These are phyloP conservation scores for Callorhinus ursinus DNA, from an alignment of 2,113 vertebrate genomes.

Conservation along the genomic window DNA sequence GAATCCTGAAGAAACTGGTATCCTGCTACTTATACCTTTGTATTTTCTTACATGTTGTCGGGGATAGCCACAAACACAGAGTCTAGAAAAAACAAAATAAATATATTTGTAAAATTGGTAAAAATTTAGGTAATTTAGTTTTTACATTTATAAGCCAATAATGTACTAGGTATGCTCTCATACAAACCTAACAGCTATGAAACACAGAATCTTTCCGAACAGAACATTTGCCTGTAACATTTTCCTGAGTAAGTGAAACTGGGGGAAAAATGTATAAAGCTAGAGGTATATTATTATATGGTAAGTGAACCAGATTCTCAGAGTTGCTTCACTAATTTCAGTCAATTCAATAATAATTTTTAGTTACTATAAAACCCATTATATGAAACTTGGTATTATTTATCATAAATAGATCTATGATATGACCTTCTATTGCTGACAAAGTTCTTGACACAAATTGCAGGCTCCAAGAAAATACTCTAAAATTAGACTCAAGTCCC, in stretches of 20 bases:
- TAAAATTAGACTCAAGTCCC: not conserved
- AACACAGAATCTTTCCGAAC: constrained; percentile 37
- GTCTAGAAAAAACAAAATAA: constrained; percentile 86
- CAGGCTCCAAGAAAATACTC: constrained; percentile 22
- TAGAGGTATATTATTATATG: not conserved
- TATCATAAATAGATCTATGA: not conserved
- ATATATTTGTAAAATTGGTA: constrained; percentile 49
- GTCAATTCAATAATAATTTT: constrained; percentile 5
- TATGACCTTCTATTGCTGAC: not conserved
- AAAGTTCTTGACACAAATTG: constrained; percentile 42
- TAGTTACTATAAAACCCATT: not conserved
- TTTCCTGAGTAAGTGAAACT: not conserved
- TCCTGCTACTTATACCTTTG: constrained; percentile 92
- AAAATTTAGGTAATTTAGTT: not conserved
- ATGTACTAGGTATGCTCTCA: not conserved
- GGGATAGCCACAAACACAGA: constrained; percentile 97
- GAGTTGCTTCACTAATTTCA: constrained; percentile 38
- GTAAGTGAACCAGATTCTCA: constrained; percentile 16
- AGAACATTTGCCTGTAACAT: not conserved
- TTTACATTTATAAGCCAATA: constrained; percentile 47
- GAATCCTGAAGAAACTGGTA: constrained; percentile 97
- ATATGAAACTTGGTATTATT: not conserved
- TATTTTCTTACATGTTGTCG: constrained; percentile 95
- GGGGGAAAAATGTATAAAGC: not conserved
- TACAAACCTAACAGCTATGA: constrained; percentile 48